These are phyloP conservation scores for Protophormia terraenovae DNA, from an alignment of 2,888 invertebrate species.

Conservation along the genomic window DNA sequence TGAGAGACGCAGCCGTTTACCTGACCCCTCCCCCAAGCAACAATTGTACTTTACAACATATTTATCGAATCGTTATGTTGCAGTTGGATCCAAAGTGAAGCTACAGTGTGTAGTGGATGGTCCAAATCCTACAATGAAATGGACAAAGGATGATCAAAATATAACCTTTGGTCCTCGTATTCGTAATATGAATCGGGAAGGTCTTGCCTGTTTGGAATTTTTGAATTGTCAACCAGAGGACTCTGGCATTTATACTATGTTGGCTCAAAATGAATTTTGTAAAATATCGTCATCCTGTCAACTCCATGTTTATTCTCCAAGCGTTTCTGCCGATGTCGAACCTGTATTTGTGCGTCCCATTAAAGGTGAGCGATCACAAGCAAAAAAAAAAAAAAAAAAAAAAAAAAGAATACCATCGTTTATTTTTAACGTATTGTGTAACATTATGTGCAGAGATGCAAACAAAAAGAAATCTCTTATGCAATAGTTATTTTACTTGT, in stretches of 20 bases:
- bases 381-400: background rate
- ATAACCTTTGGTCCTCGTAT: slow-evolving; percentile 79
- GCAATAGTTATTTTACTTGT: slow-evolving; percentile 33
- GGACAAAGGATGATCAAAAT: slow-evolving; percentile 87
- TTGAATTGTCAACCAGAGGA: slow-evolving; percentile 86
- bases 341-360: slow-evolving; percentile 89
- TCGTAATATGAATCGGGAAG: slow-evolving; percentile 82
- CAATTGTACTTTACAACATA: slow-evolving; percentile 80
- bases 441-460: background rate
- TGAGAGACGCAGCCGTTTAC: slow-evolving; percentile 82
- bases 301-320: slow-evolving; percentile 86
- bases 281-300: slow-evolving; percentile 86
- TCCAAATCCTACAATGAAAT: slow-evolving; percentile 87
- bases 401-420: background rate
- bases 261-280: slow-evolving; percentile 89
- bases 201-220: slow-evolving; percentile 89
- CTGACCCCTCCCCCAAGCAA: slow-evolving; percentile 81
- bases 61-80: slow-evolving; percentile 79
- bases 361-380: slow-evolving; percentile 84
- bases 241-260: slow-evolving; percentile 90
- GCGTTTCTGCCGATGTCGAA: slow-evolving; percentile 84
- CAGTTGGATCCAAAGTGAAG: slow-evolving; percentile 88
- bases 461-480: slow-evolving; percentile 43
- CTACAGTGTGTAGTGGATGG: slow-evolving; percentile 90
- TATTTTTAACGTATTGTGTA: slow-evolving; percentile 45